Conservation (phyloP, 2,797 vertebrate genomes). For the Mus minutoides region DNA sequence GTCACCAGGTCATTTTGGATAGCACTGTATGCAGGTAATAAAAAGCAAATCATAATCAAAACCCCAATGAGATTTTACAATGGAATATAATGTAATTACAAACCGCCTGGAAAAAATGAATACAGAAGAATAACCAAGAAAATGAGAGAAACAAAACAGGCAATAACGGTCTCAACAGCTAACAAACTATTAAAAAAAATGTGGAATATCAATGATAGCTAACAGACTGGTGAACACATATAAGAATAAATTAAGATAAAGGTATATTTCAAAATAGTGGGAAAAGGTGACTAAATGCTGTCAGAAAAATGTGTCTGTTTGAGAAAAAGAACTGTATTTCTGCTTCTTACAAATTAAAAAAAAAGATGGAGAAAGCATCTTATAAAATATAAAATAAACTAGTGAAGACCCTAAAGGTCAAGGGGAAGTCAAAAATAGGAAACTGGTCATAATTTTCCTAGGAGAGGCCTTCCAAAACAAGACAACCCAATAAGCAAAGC, state of each 20-base stretch:
- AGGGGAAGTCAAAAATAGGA: neutral
- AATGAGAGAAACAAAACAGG: constrained; percentile 48
- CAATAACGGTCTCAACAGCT: neutral
- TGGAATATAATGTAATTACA: constrained; percentile 27
- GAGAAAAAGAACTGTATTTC: neutral
- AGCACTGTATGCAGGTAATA: constrained; percentile 25
- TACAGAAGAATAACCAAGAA: constrained; percentile 9
- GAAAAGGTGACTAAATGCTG: neutral
- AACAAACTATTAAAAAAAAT: constrained; percentile 60
- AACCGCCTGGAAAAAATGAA: constrained; percentile 29
- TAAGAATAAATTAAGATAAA: constrained; percentile 58
- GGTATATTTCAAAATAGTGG: constrained; percentile 32
- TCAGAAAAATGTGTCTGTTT: constrained; percentile 1
- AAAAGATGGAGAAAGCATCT: neutral
- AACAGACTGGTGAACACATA: neutral
- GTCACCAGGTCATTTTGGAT: neutral
- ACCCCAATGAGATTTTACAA: neutral
- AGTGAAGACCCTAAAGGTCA: neutral
- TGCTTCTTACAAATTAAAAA: neutral
- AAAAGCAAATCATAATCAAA: constrained; percentile 41
- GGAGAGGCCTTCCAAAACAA: neutral
- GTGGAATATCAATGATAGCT: neutral
- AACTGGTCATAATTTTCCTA: constrained; percentile 15
- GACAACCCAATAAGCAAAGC: neutral
- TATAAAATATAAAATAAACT: constrained; percentile 54